A percentile compares a stretch with the other conserved stretches of the same genome.
Evolutionary conservation across 1,140 invertebrate genomes (phyloP).

Genomic region (Drosophila biarmipes): DNA sequence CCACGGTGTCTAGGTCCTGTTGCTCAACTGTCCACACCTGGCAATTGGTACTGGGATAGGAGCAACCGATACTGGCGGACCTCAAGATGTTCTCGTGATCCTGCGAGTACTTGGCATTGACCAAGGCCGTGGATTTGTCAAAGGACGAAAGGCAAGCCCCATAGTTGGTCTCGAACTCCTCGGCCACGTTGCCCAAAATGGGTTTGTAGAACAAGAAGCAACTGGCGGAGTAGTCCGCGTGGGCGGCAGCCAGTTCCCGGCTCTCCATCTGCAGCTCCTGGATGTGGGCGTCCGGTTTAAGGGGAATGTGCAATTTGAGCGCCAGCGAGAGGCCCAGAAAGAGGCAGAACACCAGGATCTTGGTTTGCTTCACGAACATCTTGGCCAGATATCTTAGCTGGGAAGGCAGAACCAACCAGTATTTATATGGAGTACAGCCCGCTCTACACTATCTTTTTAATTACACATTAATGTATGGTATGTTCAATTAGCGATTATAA

Average conservation of each 20-base stretch:
- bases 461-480: neutral
- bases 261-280: constrained; percentile 18
- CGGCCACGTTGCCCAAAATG: constrained; percentile 7
- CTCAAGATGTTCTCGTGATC: neutral
- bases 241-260: constrained; percentile 18
- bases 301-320: constrained; percentile 7
- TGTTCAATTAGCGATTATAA: constrained; percentile 1
- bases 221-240: constrained; percentile 5
- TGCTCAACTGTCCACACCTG: neutral
- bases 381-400: neutral
- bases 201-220: constrained; percentile 48
- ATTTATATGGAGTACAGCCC: constrained; percentile 7
- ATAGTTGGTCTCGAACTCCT: constrained; percentile 23
- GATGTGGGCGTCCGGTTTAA: constrained; percentile 23
- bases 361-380: constrained; percentile 17
- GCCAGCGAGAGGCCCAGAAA: constrained; percentile 7
- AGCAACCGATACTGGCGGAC: constrained; percentile 10
- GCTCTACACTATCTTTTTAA: constrained; percentile 22
- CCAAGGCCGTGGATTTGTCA: neutral
- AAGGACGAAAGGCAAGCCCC: constrained; percentile 13
- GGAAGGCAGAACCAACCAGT: neutral
- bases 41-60: constrained; percentile 14
- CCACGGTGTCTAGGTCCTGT: neutral
- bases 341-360: constrained; percentile 8
- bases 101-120: constrained; percentile 2